Evolutionary conservation across 2,113 vertebrate genomes (phyloP), one percentile per base, ranked within the genome.

Genomic region (Melierax canorus): DNA sequence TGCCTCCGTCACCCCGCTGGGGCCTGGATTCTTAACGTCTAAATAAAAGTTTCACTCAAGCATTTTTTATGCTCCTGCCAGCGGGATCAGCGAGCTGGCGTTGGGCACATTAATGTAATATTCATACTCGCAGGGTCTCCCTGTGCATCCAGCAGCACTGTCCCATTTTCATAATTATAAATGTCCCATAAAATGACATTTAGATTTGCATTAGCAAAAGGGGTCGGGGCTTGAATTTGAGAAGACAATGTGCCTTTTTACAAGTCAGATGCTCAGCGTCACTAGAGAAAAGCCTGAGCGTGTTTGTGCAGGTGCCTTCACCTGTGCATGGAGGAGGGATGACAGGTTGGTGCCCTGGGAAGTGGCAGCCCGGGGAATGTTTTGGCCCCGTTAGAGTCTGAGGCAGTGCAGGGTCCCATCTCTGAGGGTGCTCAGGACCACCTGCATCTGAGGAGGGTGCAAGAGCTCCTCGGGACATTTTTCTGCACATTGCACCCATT

Each of bases 41-140:
- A 97, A 98, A 98, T 98, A 98, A 98, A 98, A 98, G 98, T 98
- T 98, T 97, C 98, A 97, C 98, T 98, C 97, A 80, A 97, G 98
- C 98, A 97, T 98, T 98, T 97, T 97, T 98, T 98, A 98, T 97
- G 97, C 95, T 97, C 77, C 97, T 98, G 98, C 98, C 98, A 97
- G 98, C 98, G 78, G 98, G 98, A 96, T 97, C 92, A 71, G 98
- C 56, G 94, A 97, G 97, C 97, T 95, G 97, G 98, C 76, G 46
- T 97, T 69, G 98, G 98, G 98, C 96, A 97, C 98, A 86, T 97
- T 98, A 98, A 98, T 98, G 98, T 94, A 74, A 98, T 98, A 96
- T 98, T 98, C 97, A 97, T 97, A 95, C 91, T 97, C 71, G 55
- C 96, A 73, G 97, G 90, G 92, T 97, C 97, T 95, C 97, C 95